Conservation (phyloP, 2,888 invertebrate genomes). For the Gastracanthus pulcherrimus region DNA sequence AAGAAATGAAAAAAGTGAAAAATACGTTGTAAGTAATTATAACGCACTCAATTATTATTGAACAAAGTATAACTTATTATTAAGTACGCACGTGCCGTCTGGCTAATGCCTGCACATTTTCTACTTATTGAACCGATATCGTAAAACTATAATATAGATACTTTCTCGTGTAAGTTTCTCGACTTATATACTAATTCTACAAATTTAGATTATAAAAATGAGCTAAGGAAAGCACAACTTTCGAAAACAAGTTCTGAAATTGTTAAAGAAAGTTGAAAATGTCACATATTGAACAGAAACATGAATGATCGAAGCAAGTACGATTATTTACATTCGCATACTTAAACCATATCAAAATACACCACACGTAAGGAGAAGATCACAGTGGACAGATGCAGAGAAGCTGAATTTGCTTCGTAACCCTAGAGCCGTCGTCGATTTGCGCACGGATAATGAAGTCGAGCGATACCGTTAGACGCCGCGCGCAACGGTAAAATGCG, state of each 20-base stretch:
- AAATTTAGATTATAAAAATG: background rate
- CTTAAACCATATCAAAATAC: no score
- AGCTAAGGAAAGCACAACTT: background rate
- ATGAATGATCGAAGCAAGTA: no score
- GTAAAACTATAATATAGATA: background rate
- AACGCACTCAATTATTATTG: background rate
- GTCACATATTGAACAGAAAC: no score
- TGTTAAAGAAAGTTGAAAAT: no score
- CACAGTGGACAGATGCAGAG: background rate
- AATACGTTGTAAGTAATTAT: background rate
- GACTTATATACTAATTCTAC: background rate
- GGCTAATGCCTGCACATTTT: background rate
- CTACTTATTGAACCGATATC: background rate
- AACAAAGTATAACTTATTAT: background rate
- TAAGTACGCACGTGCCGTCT: background rate
- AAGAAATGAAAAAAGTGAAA: background rate
- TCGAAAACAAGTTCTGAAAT: no score
- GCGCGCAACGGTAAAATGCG: conserved; percentile 47
- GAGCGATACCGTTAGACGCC: conserved; percentile 40
- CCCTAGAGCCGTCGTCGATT: conserved; percentile 27
- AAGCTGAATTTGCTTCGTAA: no score
- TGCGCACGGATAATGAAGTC: conserved; percentile 45
- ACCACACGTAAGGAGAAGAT: background rate
- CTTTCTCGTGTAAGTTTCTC: background rate
- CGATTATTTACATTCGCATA: no score